Base-by-base conservation (phyloP, 2,797 vertebrate species). In the Spinus olivaceus region DNA sequence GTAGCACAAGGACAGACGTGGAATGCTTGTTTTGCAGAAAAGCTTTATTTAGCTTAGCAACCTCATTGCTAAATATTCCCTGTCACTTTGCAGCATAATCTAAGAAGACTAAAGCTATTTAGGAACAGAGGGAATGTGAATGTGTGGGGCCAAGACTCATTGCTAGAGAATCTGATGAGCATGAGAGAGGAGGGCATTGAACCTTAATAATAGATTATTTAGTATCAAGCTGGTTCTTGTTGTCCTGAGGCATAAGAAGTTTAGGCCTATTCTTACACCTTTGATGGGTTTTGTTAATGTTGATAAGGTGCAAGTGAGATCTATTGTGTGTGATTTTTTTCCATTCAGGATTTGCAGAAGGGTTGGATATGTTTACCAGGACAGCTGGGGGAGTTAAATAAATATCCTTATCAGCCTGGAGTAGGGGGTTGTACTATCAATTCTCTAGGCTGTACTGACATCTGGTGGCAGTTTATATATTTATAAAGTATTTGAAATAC, bases 381-480 rank as follows among this genome's bases (percentile, higher is more conserved):
- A 8, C 10, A n/a, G n/a, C 0, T 67, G 17, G 4, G 12, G 42
- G 5, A 8, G 5, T 65, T 74, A 65, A 81, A 49, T 53, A 49
- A 84, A 32, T 54, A 30, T 0, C 12, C 23, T 9, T 24, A 7
- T 3, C 8, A 74, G 33, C 4, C 23, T n/a, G 57, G 37, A 41
- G 54, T 2, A 20, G 18, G 30, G 44, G 25, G 46, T 57, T 72
- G 6, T 53, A 32, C 39, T 32, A 35, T 8, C 28, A 20, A n/a
- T 96, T 88, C 13, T 86, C 78, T 95, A 54, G 81, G 71, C 77
- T 97, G 72, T 81, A 81, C 93, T 97, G 98, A 97, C 98, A 97
- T 85, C 98, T 98, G 89, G 91, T 97, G 98, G 98, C 71, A 51
- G 27, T 67, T 73, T 54, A 8, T 76, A 4, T 60, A 28, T 47